Percentiles rank a stretch among this genome's conserved stretches.
phyloP scores from a whole-genome alignment of 2,113 vertebrate species.

The Noctilio leporinus region DNA sequence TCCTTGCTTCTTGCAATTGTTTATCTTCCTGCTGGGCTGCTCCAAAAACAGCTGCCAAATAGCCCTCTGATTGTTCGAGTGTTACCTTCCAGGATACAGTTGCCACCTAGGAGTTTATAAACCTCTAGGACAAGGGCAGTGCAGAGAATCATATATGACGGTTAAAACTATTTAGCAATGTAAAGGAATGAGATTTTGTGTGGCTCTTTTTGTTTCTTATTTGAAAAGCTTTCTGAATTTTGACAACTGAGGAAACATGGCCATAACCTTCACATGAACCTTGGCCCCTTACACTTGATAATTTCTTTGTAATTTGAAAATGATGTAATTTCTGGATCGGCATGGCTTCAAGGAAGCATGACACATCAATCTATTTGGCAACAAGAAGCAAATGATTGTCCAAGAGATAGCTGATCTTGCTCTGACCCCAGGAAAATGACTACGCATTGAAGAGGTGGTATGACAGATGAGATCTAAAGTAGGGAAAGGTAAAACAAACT shows the following conservation, averaged over 20 bases:
- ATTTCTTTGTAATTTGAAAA: slow-evolving; percentile 46
- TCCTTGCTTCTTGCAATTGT: slow-evolving; percentile 28
- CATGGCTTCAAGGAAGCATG: slow-evolving; percentile 20
- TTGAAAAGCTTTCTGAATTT: not conserved
- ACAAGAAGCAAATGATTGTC: not conserved
- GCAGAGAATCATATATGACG: not conserved
- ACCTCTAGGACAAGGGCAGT: not conserved
- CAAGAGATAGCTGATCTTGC: not conserved
- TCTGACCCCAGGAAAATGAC: slow-evolving; percentile 13
- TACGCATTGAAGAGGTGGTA: not conserved
- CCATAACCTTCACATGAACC: not conserved
- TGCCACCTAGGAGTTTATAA: not conserved
- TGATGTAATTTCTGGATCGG: slow-evolving; percentile 24
- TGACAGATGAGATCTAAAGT: not conserved
- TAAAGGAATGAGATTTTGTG: not conserved
- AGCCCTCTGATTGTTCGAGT: not conserved
- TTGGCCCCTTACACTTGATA: not conserved
- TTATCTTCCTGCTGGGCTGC: slow-evolving; percentile 37
- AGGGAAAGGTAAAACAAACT: not conserved
- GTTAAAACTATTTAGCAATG: not conserved
- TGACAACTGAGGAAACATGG: not conserved
- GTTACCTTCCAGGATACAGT: slow-evolving; percentile 27
- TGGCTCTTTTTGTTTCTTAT: not conserved
- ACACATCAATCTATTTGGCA: slow-evolving; percentile 44
- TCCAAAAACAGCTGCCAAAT: not conserved